These are phyloP conservation scores for Periphyllus acericola DNA, from an alignment of 2,888 invertebrate species.

Conservation along the genomic window DNA sequence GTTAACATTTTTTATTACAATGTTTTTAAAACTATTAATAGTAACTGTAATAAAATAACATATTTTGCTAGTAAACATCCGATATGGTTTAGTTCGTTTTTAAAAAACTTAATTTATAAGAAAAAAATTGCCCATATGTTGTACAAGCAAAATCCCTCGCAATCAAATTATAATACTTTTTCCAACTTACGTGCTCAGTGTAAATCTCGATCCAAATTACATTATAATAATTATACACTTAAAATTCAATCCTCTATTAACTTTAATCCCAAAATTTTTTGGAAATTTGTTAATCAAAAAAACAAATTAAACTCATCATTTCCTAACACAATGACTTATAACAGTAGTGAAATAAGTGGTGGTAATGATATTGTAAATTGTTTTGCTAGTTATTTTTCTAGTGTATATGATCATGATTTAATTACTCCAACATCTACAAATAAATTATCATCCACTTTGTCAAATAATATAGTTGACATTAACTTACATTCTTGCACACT, in stretches of 20 bases:
- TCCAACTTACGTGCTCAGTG: too few relatives aligned
- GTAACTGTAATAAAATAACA: background rate
- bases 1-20: too few relatives aligned
- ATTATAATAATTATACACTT: background rate
- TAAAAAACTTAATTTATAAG: background rate
- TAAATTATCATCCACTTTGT: background rate
- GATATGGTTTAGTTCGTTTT: background rate
- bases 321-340: background rate
- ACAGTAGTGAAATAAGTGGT: too few relatives aligned
- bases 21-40: background rate
- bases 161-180: too few relatives aligned
- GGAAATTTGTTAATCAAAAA: conserved; percentile 4
- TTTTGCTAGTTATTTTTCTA: conserved; percentile 8
- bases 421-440: background rate
- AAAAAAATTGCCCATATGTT: background rate
- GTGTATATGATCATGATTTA: background rate
- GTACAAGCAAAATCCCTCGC: background rate
- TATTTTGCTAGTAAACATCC: conserved; percentile 4
- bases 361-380: background rate
- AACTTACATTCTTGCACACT: background rate
- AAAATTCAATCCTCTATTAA: background rate
- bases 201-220: too few relatives aligned
- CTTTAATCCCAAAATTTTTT: background rate
- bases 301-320: background rate
- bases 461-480: background rate